Evolutionary conservation across 2,888 invertebrate genomes (phyloP).

Genomic region (Marasmarcha lunaedactyla): DNA sequence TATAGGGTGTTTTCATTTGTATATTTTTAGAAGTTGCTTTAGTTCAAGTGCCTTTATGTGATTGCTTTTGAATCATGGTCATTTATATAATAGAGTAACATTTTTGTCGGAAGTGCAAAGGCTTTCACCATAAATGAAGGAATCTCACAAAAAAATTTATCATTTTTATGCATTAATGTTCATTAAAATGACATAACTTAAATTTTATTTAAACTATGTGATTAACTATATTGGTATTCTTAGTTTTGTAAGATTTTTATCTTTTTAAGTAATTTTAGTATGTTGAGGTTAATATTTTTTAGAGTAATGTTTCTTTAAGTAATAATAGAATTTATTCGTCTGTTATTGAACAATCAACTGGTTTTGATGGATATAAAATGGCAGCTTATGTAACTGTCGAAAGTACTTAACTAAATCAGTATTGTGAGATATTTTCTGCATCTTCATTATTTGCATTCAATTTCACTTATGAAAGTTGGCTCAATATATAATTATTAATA

Average conservation of each 20-base stretch:
- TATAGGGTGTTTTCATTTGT: too few species aligned
- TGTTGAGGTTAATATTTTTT: neutral
- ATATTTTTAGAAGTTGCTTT: too few species aligned
- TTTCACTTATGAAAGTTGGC: too few species aligned
- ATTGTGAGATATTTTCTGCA: too few species aligned
- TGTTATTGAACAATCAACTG: neutral
- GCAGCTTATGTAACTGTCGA: neutral
- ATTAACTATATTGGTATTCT: neutral
- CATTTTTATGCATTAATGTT: neutral
- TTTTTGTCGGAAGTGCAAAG: too few species aligned
- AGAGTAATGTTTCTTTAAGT: neutral
- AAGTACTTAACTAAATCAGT: constrained; percentile 11
- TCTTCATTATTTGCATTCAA: too few species aligned
- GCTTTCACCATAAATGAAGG: too few species aligned
- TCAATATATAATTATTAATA: too few species aligned
- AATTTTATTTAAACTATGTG: neutral
- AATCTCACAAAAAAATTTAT: neutral
- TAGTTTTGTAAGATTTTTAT: neutral
- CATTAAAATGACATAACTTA: neutral
- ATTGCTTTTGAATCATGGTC: too few species aligned
- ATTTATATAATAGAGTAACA: too few species aligned
- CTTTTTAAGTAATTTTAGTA: neutral
- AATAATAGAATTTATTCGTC: neutral
- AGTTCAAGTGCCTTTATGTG: too few species aligned
- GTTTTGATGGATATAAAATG: neutral